These are phyloP conservation scores for Chloroclysta siterata DNA, from an alignment of 2,888 invertebrate species.

Conservation along the genomic window DNA sequence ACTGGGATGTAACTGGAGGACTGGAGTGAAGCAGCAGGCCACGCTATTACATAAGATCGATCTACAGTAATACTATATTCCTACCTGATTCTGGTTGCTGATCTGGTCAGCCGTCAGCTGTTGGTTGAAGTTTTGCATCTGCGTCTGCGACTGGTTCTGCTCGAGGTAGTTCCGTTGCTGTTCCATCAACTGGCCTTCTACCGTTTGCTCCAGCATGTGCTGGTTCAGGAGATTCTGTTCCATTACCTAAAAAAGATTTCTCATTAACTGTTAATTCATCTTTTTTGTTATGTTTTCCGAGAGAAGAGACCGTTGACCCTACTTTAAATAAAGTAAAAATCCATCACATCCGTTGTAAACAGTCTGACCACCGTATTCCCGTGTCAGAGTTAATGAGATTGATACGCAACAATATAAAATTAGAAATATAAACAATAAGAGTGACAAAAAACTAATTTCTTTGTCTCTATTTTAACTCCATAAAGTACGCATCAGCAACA, in stretches of 20 bases:
- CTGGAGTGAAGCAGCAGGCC: constrained; percentile 3
- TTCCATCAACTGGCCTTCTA: constrained; percentile 68
- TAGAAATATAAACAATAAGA: too few relatives aligned
- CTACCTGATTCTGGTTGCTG: constrained; percentile 71
- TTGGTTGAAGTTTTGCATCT: constrained; percentile 68
- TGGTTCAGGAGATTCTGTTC: constrained; percentile 79
- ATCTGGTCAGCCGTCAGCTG: constrained; percentile 69
- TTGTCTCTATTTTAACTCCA: neutral
- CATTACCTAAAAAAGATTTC: constrained; percentile 59
- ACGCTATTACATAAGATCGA: neutral
- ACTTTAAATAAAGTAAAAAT: too few relatives aligned
- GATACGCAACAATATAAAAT: too few relatives aligned
- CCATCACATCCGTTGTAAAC: too few relatives aligned
- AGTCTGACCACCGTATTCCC: too few relatives aligned
- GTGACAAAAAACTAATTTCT: too few relatives aligned
- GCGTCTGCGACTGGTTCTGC: constrained; percentile 60
- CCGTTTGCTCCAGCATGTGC: constrained; percentile 72
- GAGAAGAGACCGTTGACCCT: too few relatives aligned
- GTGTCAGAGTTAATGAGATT: too few relatives aligned
- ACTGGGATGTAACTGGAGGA: neutral
- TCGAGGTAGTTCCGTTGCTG: constrained; percentile 68
- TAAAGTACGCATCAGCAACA: neutral
- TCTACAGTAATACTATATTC: neutral
- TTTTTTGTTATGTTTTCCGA: neutral
- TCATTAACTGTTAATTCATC: neutral